Evolutionary conservation across 2,113 vertebrate genomes (phyloP), one percentile per base, ranked within the genome.

Genomic region (Etia nguti): DNA sequence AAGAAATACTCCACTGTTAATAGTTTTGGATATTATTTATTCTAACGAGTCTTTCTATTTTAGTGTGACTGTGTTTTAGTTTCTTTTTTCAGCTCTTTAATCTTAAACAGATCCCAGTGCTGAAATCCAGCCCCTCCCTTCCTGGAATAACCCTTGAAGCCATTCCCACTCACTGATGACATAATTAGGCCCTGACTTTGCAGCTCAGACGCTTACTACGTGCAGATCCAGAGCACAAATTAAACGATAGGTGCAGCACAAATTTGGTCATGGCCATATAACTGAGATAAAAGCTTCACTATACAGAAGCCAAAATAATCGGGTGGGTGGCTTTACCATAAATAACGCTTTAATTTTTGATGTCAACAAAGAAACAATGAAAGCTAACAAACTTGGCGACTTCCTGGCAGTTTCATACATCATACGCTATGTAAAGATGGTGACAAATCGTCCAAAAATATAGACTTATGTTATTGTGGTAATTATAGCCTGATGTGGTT

Each of bases 391-490:
- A 46, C 12, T 55, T 36, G n/a, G 81, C 11, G 4, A 31, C 20
- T 86, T 83, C 24, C 46, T 0, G 2, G 22, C 38, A 82, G 55
- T 79, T 92, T 29, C 24, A 75, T 86, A 54, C 41, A n/a, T 88
- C 85, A 85, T 36, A 48, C 3, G 4, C 82, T 87, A 88, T 89
- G 81, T 86, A 79, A 90, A 86, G 80, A 59, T 52, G 10, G 80
- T 91, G 84, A 92, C 88, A 86, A 87, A 88, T 90, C 13, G 38
- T 90, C 12, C 46, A 77, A 85, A 94, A 95, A 88, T 93, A 88
- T 84, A 85, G 80, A 86, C 88, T 91, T 93, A 24, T 86, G 20
- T 88, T 65, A 80, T 54, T 77, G 56, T 38, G 70, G 70, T 92
- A 92, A 94, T 93, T 91, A 93, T 68, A 93, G 86, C 50, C 57